phyloP scores from a whole-genome alignment of 1,140 invertebrate species.

The Apis florea region DNA sequence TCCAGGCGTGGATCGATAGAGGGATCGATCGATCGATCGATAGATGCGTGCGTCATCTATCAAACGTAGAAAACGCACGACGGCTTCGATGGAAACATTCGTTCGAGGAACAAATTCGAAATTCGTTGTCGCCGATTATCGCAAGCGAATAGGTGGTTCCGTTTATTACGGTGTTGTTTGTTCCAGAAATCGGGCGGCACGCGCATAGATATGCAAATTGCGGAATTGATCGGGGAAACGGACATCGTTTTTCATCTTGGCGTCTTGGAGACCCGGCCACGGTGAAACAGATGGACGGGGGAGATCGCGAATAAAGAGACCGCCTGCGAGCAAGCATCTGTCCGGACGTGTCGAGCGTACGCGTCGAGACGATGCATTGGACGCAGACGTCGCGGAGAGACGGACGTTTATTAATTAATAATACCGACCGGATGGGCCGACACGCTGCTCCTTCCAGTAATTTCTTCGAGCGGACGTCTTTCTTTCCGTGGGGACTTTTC shows the following conservation, averaged over 20 bases:
- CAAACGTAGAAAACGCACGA: too few species aligned
- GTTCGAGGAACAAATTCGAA: too few species aligned
- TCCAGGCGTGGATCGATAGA: not conserved
- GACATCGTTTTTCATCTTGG: conserved; percentile 10
- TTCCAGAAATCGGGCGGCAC: not conserved
- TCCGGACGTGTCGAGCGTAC: conserved; percentile 13
- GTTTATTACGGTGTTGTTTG: not conserved
- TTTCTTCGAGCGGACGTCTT: not conserved
- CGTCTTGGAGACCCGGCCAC: not conserved
- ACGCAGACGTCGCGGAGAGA: not conserved
- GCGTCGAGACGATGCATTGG: not conserved
- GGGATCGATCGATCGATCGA: conserved; percentile 5
- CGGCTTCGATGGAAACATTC: too few species aligned
- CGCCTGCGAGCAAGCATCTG: conserved; percentile 45
- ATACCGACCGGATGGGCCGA: conserved; percentile 2
- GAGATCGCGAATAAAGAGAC: conserved; percentile 25
- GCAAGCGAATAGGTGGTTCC: not conserved
- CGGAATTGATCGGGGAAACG: not conserved
- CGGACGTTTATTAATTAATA: conserved; percentile 56
- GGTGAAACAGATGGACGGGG: conserved; percentile 6
- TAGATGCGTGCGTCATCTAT: conserved; percentile 6
- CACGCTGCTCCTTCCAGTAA: not conserved
- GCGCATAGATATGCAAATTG: not conserved
- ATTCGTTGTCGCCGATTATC: not conserved
- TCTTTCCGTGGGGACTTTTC: too few species aligned